Base-by-base conservation (phyloP, 2,797 vertebrate genomes). In the Xerus rutilus region DNA sequence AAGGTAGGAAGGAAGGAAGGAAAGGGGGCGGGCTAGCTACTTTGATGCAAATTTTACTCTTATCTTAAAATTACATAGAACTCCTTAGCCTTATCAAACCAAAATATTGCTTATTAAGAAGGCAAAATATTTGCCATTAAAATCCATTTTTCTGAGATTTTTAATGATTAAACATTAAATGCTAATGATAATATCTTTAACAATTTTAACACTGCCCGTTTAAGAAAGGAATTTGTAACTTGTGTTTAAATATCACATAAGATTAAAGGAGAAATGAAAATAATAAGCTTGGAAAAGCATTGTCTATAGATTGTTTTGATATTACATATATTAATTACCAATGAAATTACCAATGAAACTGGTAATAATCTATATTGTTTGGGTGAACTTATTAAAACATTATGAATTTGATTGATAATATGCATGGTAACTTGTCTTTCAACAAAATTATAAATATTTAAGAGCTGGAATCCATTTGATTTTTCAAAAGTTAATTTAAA, bases 401-500 rank as follows among this genome's bases (percentile, higher is more conserved):
- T 85, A 35, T 78, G 7, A 73, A 39, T 77, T 83, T 83, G 6
- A 59, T 64, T 69, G 49, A 45, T 69, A 35, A 7, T 30, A 35
- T 45, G 2, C 28, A 47, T 79, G 72, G 30, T 65, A 28, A 78
- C 35, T 23, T 73, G 11, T 32, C 45, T 57, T 57, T 47, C 25
- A 93, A 20, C 28, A 92, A 83, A 82, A 28, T 21, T 25, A 64
- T 84, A n/a, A 94, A 43, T 74, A 28, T 25, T 43, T 70, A 57
- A 45, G 25, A 95, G 18, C 15, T 83, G 12, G 2, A 77, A 64
- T 70, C 15, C 18, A 89, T 49, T 77, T 89, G 54, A 35, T 45
- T 73, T 69, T 59, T 52, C 35, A 57, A 64, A 81, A 90, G 8
- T 70, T 86, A 86, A 81, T 89, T 89, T 54, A 84, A 72, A 88